Conservation (phyloP, 1,140 invertebrate species). For the Zophobas atratus region DNA sequence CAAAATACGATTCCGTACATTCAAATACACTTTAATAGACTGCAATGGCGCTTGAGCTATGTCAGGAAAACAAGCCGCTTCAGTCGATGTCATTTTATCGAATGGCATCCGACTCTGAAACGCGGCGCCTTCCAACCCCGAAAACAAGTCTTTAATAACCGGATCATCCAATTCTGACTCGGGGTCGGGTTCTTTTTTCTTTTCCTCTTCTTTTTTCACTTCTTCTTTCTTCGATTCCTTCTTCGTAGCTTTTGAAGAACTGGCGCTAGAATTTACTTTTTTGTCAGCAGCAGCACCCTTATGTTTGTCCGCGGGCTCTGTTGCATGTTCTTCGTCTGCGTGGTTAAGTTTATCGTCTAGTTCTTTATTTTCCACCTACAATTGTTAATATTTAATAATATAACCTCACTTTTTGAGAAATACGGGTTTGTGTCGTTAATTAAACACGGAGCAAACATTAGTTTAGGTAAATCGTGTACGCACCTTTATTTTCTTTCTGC, state of each 20-base stretch:
- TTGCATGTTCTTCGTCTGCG: slow-evolving; percentile 75
- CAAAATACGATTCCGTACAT: slow-evolving; percentile 94
- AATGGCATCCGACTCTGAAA: slow-evolving; percentile 95
- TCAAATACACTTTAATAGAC: slow-evolving; percentile 92
- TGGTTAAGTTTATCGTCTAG: slow-evolving; percentile 78
- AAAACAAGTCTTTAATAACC: slow-evolving; percentile 66
- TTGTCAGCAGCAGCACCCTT: slow-evolving; percentile 70
- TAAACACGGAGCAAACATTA: not conserved
- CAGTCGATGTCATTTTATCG: slow-evolving; percentile 95
- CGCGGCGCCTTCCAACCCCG: slow-evolving; percentile 90
- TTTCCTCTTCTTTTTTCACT: slow-evolving; percentile 66
- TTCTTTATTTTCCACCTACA: slow-evolving; percentile 79
- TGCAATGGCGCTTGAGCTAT: slow-evolving; percentile 86
- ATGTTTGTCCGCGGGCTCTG: slow-evolving; percentile 76
- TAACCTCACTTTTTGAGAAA: slow-evolving; percentile 52
- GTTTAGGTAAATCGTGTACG: slow-evolving; percentile 18
- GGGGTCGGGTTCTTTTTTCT: slow-evolving; percentile 71
- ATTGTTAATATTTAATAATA: slow-evolving; percentile 64
- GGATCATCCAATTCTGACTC: slow-evolving; percentile 67
- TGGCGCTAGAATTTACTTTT: slow-evolving; percentile 64
- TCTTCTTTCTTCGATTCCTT: slow-evolving; percentile 71
- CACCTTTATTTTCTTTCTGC: slow-evolving; percentile 78
- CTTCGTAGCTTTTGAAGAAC: slow-evolving; percentile 65
- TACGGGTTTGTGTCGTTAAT: slow-evolving; percentile 26
- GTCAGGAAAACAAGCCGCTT: slow-evolving; percentile 95